A percentile compares a stretch with the other conserved stretches of the same genome.
Evolutionary conservation across 2,888 invertebrate species (phyloP).

Genomic region (Drosophila pseudotakahashii): DNA sequence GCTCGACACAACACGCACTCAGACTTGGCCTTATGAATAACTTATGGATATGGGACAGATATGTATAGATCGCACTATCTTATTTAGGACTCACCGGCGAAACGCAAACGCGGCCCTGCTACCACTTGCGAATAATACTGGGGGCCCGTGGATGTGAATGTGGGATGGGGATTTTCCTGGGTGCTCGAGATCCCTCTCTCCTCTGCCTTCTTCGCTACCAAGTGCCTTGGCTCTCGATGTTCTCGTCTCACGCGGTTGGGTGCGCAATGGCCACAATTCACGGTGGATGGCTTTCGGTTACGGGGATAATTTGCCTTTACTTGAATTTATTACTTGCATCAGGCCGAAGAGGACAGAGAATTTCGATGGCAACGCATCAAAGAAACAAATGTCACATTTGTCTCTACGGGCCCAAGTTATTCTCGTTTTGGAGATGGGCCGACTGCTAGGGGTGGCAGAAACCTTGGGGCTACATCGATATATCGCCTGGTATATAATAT

Average conservation of each 20-base stretch:
- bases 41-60: constrained; percentile 3
- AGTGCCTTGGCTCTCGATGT: background rate
- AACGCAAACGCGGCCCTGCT: constrained; percentile 23
- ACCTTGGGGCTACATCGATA: background rate
- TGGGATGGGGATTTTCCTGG: background rate
- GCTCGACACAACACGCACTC: constrained; percentile 6
- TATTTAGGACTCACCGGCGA: constrained; percentile 25
- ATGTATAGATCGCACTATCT: constrained; percentile 1
- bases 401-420: constrained; percentile 13
- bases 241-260: background rate
- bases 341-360: constrained; percentile 56
- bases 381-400: constrained; percentile 35
- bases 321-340: constrained; percentile 60
- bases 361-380: constrained; percentile 64
- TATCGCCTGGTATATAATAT: background rate
- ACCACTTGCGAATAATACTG: constrained; percentile 19
- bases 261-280: constrained; percentile 19
- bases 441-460: background rate
- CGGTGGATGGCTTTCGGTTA: constrained; percentile 15
- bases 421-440: background rate
- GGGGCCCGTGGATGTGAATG: constrained; percentile 13
- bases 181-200: constrained; percentile 7
- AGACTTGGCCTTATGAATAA: constrained; percentile 19
- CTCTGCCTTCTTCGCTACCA: constrained; percentile 7
- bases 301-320: constrained; percentile 54